Conservation (phyloP, 92 coral and sea anemone species). For the Paramuricea clavata region DNA sequence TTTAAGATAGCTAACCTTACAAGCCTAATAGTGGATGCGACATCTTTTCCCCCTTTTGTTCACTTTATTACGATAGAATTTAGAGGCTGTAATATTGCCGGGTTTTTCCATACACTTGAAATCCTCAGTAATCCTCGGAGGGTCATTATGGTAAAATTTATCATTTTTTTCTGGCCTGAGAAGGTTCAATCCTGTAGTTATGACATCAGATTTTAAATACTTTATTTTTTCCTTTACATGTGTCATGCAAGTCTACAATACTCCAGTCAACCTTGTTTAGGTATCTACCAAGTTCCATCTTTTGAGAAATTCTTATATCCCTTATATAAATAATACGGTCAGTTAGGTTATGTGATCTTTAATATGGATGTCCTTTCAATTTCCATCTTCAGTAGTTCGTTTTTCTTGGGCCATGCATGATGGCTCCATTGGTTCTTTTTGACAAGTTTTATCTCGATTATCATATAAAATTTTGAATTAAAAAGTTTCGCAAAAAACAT, state of each 20-base stretch:
- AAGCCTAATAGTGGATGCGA: slow-evolving; percentile 11
- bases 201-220: slow-evolving; percentile 14
- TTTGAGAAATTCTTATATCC: background rate
- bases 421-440: too few species aligned
- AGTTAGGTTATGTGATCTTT: background rate
- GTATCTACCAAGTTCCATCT: slow-evolving; percentile 9
- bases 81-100: slow-evolving; percentile 16
- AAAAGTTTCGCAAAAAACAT: too few species aligned
- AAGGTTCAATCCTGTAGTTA: background rate
- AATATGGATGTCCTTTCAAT: background rate
- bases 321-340: background rate
- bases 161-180: background rate
- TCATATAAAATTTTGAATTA: too few species aligned
- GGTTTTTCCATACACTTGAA: slow-evolving; percentile 5
- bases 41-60: slow-evolving; percentile 24
- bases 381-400: too few species aligned
- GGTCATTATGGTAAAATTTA: slow-evolving; percentile 10
- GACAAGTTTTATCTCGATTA: too few species aligned
- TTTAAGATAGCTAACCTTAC: slow-evolving; percentile 14
- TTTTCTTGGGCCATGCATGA: too few species aligned
- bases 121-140: slow-evolving; percentile 25
- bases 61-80: slow-evolving; percentile 37
- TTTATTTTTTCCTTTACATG: slow-evolving; percentile 13
- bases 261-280: slow-evolving; percentile 14
- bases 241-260: slow-evolving; percentile 10